A percentile compares a stretch with the other conserved stretches of the same genome.
phyloP scores from a whole-genome alignment of 1,140 invertebrate genomes.

The Pseudomyrmex pallidus region DNA sequence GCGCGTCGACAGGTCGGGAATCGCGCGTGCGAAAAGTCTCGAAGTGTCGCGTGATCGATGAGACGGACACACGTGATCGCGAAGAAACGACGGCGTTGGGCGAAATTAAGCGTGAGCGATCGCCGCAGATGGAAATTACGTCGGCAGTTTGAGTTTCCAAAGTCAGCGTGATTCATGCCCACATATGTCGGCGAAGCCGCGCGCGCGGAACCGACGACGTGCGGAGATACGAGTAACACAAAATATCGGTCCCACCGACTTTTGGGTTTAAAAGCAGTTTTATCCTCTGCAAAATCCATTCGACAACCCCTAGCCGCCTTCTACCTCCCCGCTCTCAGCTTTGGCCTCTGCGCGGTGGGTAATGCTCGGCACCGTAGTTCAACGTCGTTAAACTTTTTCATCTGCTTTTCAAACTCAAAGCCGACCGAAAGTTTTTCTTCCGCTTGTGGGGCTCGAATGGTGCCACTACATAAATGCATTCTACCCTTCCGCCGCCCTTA shows the following conservation, averaged over 20 bases:
- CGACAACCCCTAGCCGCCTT: neutral
- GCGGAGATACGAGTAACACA: constrained; percentile 55
- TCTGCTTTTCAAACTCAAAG: constrained; percentile 81
- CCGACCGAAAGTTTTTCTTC: constrained; percentile 80
- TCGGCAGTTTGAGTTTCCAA: constrained; percentile 56
- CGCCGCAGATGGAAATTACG: constrained; percentile 54
- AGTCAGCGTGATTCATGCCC: constrained; percentile 58
- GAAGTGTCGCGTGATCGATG: constrained; percentile 45
- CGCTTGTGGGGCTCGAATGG: constrained; percentile 63
- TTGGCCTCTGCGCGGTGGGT: neutral
- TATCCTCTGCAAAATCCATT: constrained; percentile 66
- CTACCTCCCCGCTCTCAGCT: too few relatives aligned
- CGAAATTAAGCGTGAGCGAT: constrained; percentile 59
- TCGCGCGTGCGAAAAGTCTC: constrained; percentile 16
- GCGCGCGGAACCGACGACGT: constrained; percentile 7
- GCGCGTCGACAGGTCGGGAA: too few relatives aligned
- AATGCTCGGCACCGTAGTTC: constrained; percentile 73
- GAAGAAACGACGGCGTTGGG: constrained; percentile 20
- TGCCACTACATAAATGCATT: constrained; percentile 80
- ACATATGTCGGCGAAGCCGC: constrained; percentile 42
- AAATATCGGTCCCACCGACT: constrained; percentile 47
- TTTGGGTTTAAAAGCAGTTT: constrained; percentile 62
- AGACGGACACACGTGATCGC: constrained; percentile 35
- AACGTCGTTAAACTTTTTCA: constrained; percentile 84
- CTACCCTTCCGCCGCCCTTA: constrained; percentile 62